Base-by-base conservation (phyloP, 2,888 invertebrate genomes). In the Emmelina monodactyla region DNA sequence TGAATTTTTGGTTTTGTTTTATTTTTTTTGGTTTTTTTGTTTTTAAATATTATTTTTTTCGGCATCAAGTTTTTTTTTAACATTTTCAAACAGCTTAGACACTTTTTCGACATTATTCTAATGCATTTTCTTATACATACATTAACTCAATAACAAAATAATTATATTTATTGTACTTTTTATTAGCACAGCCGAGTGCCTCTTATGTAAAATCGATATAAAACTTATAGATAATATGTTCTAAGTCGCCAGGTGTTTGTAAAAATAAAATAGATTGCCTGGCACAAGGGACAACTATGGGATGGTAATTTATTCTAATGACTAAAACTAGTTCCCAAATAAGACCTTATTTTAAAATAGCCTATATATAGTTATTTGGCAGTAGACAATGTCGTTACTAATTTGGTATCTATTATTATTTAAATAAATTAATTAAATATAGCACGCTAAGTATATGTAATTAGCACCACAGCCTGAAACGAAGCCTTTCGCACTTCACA, bases 101-200 rank as follows among this genome's bases (percentile, higher is more conserved):
- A 69, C 66, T 57, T 62, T 62, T 64, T 53, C 53, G 25, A 25
- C 14, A 51, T 54, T 55, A 61, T 47, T 58, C 64, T 68, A 68
- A 61, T 67, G 59, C 69, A 69, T 75, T 71, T 71, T 69, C 70
- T 75, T 76, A 75, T 44, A 62, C 44, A 60, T 64, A 62, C 57
- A 40, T 46, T 35, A 32, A 32, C 33, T 33, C 13, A 60, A 67
- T 65, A 68, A 71, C 61, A 63, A n/a, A n/a, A n/a, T n/a, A n/a
- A n/a, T n/a, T n/a, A n/a, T n/a, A 70, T 71, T 70, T 69, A 75
- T 76, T 76, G 76, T 75, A 76, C 76, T 76, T 68, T 65, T 58
- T 58, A 65, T 61, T 59, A 61, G 62, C 58, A 60, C 54, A 63
- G 64, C 65, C 54, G 53, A 58, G 61, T 62, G 71, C 69, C 70